phyloP scores from a whole-genome alignment of 2,888 invertebrate genomes.

The Minunthozetes semirufus region DNA sequence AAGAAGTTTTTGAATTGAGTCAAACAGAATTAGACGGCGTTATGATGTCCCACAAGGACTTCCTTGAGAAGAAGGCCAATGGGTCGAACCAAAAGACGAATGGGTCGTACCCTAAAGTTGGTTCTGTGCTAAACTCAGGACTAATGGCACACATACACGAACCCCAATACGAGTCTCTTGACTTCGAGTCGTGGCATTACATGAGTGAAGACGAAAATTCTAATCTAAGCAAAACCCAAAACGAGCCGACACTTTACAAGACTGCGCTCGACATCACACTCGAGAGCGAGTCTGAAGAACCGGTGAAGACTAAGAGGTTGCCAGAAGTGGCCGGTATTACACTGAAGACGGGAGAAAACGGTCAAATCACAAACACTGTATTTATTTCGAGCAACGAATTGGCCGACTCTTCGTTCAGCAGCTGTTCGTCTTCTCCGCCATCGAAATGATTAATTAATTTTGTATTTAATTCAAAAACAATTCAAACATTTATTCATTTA shows the following conservation, averaged over 20 bases:
- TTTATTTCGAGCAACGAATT: neutral
- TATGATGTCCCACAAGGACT: constrained; percentile 46
- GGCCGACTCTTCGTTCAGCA: neutral
- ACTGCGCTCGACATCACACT: constrained; percentile 1
- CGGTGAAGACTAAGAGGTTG: neutral
- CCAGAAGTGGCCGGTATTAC: constrained; percentile 9
- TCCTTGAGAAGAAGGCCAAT: constrained; percentile 43
- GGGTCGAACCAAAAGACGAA: constrained; percentile 39
- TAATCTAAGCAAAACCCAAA: neutral
- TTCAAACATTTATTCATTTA: neutral
- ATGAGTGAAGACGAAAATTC: constrained; percentile 28
- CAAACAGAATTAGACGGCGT: constrained; percentile 44
- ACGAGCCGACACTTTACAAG: neutral
- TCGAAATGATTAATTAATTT: constrained; percentile 1
- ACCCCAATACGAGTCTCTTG: neutral
- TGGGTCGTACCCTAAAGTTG: constrained; percentile 39
- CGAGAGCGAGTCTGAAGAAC: neutral
- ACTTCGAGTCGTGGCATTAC: constrained; percentile 37
- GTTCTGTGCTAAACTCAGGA: neutral
- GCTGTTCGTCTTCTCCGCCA: neutral
- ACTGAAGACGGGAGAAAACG: neutral
- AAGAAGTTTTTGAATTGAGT: constrained; percentile 44
- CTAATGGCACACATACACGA: neutral
- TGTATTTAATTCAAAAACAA: neutral
- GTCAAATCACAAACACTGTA: neutral